Evolutionary conservation across 2,888 invertebrate species (phyloP), one percentile per base, ranked within the genome.

Genomic region (Drosophila formosana): DNA sequence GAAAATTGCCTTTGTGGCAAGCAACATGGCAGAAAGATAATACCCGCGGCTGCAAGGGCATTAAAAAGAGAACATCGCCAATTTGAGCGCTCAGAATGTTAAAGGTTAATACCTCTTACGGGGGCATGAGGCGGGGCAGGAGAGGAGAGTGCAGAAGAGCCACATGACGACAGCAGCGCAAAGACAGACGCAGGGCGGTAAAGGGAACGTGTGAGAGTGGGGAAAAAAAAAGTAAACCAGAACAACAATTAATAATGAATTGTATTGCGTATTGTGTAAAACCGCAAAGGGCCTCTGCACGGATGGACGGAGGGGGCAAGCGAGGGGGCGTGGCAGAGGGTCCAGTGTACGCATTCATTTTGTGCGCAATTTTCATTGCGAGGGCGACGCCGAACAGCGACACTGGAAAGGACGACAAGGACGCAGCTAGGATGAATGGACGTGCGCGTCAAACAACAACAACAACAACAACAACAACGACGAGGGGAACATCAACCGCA

Each of bases 241-340:
- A 75, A 86, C 79, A 85, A 80, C 83, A 89, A 89, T 88, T 89
- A 89, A 89, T 88, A 89, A 89, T 89, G 88, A 87, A 89, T 87
- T 84, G 85, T 82, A 80, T 85, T 80, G 83, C 82, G 85, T 78
- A 83, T 85, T 88, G 88, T 83, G 85, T 67, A 68, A 73, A 82
- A 78, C 85, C 87, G 61, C 83, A 77, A 56, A 75, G 68, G 57
- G 69, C 39, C 49, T 18, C 18, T 30, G 69, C 39, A 45, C 13
- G 23, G 25, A 43, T 25, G 34, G 34, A 6, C 11, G 2, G 39
- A 6, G 18, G 25, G 50, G 1, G n/a, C 25, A 5, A 1, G 34
- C 3, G 47, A 9, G 32, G 13, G 18, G 23, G n/a, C 7, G 34
- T 11, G 55, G 13, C 25, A 52, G 52, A 41, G 63, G 55, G 81